These are phyloP conservation scores for Athrips mouffetella DNA, from an alignment of 2,888 invertebrate species.

Conservation along the genomic window DNA sequence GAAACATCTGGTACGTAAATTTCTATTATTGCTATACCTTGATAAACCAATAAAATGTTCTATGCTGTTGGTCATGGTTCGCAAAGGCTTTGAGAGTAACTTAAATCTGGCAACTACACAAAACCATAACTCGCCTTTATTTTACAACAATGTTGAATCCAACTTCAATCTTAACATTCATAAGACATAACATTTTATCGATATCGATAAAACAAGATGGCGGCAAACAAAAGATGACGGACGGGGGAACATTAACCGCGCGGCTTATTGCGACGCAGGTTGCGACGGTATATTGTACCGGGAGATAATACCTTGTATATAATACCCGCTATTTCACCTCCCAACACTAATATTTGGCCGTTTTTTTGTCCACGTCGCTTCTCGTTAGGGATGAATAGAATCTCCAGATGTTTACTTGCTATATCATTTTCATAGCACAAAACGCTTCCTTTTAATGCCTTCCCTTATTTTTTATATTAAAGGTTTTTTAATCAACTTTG, in stretches of 20 bases:
- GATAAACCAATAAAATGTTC: too few relatives aligned
- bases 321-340: conserved; percentile 61
- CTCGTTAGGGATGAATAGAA: conserved; percentile 28
- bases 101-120: too few relatives aligned
- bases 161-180: background rate
- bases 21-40: too few relatives aligned
- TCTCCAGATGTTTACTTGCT: conserved; percentile 27
- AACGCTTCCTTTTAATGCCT: conserved; percentile 12
- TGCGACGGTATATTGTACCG: conserved; percentile 61
- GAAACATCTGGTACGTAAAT: too few relatives aligned
- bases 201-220: background rate
- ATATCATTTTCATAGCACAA: conserved; percentile 21
- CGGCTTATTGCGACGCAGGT: conserved; percentile 56
- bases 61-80: too few relatives aligned
- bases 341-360: conserved; percentile 56
- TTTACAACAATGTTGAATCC: background rate
- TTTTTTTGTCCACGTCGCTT: conserved; percentile 51
- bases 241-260: conserved; percentile 55
- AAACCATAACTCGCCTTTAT: too few relatives aligned
- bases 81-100: too few relatives aligned
- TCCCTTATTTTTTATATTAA: conserved; percentile 9
- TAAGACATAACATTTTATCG: background rate
- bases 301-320: conserved; percentile 66
- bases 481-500: conserved; percentile 11
- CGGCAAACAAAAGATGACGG: conserved; percentile 42